Conservation (phyloP, 2,888 invertebrate genomes). For the Acrocera orbiculus region DNA sequence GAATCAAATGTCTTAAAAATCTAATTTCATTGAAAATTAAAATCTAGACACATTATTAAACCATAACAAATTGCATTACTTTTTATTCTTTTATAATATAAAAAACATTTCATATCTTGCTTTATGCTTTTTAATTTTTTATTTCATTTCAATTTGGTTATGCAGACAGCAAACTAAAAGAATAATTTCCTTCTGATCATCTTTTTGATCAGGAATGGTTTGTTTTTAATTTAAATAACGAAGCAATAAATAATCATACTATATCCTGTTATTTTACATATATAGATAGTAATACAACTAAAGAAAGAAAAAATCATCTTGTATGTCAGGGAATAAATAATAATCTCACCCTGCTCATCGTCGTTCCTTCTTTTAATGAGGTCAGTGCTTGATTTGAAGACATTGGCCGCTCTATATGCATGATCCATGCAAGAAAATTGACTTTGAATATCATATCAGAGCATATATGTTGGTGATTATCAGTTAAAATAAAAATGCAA, state of each 20-base stretch:
- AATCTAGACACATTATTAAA: conserved; percentile 9
- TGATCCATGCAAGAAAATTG: too few relatives aligned
- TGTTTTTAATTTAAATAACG: conserved; percentile 10
- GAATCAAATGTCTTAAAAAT: too few relatives aligned
- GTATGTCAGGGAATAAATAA: conserved; percentile 6
- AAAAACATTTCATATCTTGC: background rate
- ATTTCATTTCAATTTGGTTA: background rate
- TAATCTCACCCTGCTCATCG: conserved; percentile 4
- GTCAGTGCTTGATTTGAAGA: too few relatives aligned
- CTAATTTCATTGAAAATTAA: conserved; percentile 8
- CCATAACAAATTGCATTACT: conserved; percentile 9
- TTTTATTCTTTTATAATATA: background rate
- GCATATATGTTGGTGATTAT: too few relatives aligned
- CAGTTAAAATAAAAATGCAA: too few relatives aligned
- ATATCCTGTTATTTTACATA: too few relatives aligned
- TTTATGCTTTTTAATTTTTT: background rate
- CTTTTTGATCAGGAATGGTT: background rate
- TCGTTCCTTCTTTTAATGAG: conserved; percentile 2
- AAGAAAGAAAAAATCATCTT: too few relatives aligned
- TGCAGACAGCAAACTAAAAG: background rate
- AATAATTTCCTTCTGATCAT: conserved; percentile 6
- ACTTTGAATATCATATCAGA: too few relatives aligned
- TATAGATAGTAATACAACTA: too few relatives aligned
- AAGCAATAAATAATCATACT: conserved; percentile 10
- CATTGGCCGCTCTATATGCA: too few relatives aligned